A percentile compares a stretch with the other conserved stretches of the same genome.
Evolutionary conservation across 2,113 vertebrate species (phyloP).

Genomic region (Poecilia latipinna): DNA sequence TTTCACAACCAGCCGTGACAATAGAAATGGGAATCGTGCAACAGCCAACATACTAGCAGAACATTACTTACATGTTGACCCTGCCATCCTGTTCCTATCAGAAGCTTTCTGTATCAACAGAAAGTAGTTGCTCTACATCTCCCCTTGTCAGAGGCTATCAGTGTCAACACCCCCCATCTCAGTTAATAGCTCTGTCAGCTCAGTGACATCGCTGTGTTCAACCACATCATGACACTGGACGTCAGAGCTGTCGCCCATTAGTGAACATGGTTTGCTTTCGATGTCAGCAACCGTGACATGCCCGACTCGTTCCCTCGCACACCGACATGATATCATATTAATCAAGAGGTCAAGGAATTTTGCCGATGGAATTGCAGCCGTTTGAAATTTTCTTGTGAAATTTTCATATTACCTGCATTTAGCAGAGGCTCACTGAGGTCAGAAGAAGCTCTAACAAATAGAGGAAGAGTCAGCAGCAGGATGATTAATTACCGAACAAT

Average conservation of each 20-base stretch:
- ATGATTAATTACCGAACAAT: conserved; percentile 82
- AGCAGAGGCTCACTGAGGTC: conserved; percentile 43
- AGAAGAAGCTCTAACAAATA: conserved; percentile 40
- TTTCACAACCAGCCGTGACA: too few relatives aligned
- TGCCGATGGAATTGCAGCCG: conserved; percentile 46
- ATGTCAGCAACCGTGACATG: conserved; percentile 59
- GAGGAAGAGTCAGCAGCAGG: conserved; percentile 53
- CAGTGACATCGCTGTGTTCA: conserved; percentile 49
- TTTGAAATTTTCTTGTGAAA: conserved; percentile 15
- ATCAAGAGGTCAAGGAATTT: conserved; percentile 42
- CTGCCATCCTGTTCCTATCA: conserved; percentile 40
- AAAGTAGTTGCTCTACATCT: conserved; percentile 36
- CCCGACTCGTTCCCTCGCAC: conserved; percentile 66
- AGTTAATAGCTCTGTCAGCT: conserved; percentile 72
- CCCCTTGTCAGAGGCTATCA: conserved; percentile 64
- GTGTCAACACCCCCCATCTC: conserved; percentile 49
- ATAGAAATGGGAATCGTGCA: not conserved
- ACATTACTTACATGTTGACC: not conserved
- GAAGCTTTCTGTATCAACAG: conserved; percentile 41
- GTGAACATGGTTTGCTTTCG: conserved; percentile 52
- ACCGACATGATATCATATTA: conserved; percentile 64
- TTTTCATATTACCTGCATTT: conserved; percentile 10
- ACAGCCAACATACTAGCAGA: conserved; percentile 6
- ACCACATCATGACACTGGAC: conserved; percentile 51
- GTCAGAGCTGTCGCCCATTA: conserved; percentile 62